Conservation (phyloP, 1,140 invertebrate genomes). For the Euwallacea fornicatus region DNA sequence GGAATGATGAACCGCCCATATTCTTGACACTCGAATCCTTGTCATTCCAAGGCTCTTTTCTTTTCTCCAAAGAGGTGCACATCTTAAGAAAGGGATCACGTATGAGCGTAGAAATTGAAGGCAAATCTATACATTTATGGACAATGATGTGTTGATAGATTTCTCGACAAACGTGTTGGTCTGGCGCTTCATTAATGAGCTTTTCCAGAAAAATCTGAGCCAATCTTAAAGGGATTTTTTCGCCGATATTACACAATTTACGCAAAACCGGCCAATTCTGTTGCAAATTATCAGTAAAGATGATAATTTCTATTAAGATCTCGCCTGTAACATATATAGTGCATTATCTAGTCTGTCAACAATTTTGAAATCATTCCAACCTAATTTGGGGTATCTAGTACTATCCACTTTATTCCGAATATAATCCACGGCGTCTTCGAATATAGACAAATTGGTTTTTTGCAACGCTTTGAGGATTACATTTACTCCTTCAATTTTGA, state of each 20-base stretch:
- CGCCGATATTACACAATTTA: not conserved
- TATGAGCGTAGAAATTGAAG: not conserved
- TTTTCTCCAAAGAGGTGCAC: too few species aligned
- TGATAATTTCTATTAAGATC: conserved; percentile 18
- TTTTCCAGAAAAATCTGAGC: conserved; percentile 9
- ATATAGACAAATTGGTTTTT: conserved; percentile 3
- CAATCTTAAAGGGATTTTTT: conserved; percentile 12
- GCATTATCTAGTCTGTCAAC: not conserved
- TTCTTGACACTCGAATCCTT: too few species aligned
- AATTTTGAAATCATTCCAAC: conserved; percentile 5
- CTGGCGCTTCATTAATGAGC: conserved; percentile 1
- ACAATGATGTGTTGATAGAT: conserved; percentile 1
- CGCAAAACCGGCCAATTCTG: conserved; percentile 19
- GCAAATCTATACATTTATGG: conserved; percentile 16
- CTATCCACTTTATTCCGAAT: not conserved
- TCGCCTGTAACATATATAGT: conserved; percentile 11
- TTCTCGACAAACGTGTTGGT: conserved; percentile 17
- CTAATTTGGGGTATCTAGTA: not conserved
- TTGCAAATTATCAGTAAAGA: conserved; percentile 1
- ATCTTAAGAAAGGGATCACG: conserved; percentile 11
- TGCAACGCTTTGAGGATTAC: not conserved
- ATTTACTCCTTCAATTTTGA: conserved; percentile 1
- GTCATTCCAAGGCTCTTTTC: too few species aligned
- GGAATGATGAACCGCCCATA: too few species aligned
- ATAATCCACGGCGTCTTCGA: conserved; percentile 12